phyloP scores from a whole-genome alignment of 2,797 vertebrate genomes.

The Syngnathus acus region DNA sequence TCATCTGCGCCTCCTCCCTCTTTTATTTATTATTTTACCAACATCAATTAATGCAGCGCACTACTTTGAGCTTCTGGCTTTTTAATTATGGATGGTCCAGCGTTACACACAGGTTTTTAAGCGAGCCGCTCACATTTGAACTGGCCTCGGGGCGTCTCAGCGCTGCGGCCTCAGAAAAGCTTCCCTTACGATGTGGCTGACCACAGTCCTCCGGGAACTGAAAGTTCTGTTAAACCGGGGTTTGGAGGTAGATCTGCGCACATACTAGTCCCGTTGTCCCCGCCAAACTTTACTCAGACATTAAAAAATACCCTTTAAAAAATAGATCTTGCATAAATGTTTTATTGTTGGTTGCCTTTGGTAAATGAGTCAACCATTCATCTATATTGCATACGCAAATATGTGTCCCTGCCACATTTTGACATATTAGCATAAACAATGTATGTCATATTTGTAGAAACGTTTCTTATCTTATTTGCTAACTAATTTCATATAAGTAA shows the following conservation, averaged over 20 bases:
- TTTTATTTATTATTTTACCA: constrained; percentile 57
- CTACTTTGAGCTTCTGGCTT: constrained; percentile 50
- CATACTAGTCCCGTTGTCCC: constrained; percentile 11
- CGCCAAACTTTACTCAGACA: not conserved
- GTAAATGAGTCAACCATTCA: not conserved
- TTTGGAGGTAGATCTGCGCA: not conserved
- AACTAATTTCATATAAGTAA: too few relatives aligned
- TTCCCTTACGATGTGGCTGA: constrained; percentile 30
- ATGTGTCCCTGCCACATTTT: not conserved
- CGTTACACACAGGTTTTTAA: constrained; percentile 38
- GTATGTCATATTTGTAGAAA: too few relatives aligned
- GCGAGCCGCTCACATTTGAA: constrained; percentile 54
- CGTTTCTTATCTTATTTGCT: too few relatives aligned
- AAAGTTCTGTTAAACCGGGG: constrained; percentile 22
- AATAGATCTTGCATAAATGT: not conserved
- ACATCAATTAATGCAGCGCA: constrained; percentile 66
- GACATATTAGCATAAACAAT: not conserved
- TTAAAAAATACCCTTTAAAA: not conserved
- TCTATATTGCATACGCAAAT: not conserved
- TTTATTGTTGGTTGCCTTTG: too few relatives aligned
- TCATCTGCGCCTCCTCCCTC: constrained; percentile 33
- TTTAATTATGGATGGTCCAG: constrained; percentile 63
- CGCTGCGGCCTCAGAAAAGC: constrained; percentile 34
- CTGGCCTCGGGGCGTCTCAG: constrained; percentile 58
- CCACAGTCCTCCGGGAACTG: constrained; percentile 30